A percentile compares a stretch with the other conserved stretches of the same genome.
Conservation (phyloP, 1,140 invertebrate species). For the Drosophila guanche region DNA sequence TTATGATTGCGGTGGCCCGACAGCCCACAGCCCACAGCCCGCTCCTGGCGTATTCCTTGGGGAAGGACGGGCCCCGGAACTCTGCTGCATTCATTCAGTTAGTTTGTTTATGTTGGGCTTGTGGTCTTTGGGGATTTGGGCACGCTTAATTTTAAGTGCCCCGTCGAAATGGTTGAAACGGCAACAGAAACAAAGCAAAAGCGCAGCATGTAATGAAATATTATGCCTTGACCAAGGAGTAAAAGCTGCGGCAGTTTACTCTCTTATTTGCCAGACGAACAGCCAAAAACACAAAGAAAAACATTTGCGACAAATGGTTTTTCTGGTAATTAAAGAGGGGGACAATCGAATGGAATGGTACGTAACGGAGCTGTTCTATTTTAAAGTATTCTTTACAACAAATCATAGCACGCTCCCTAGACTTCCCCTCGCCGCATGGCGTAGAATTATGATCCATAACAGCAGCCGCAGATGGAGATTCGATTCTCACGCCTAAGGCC, state of each 20-base stretch:
- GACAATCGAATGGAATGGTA: neutral
- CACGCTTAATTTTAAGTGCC: conserved; percentile 83
- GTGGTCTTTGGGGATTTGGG: conserved; percentile 81
- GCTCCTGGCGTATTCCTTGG: conserved; percentile 45
- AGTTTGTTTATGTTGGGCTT: conserved; percentile 82
- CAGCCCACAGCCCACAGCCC: neutral
- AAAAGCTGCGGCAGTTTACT: conserved; percentile 1
- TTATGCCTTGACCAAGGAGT: conserved; percentile 64
- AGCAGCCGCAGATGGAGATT: conserved; percentile 28
- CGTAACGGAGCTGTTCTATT: conserved; percentile 40
- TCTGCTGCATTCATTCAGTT: conserved; percentile 74
- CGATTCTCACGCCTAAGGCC: conserved; percentile 54
- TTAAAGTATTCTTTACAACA: conserved; percentile 35
- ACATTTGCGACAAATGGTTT: conserved; percentile 74
- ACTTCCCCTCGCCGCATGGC: neutral
- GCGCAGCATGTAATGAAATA: conserved; percentile 71
- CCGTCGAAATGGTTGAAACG: conserved; percentile 63
- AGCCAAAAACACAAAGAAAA: conserved; percentile 64
- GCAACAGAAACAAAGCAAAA: conserved; percentile 29
- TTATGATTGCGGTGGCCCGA: conserved; percentile 73
- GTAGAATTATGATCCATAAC: conserved; percentile 61
- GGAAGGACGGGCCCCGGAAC: conserved; percentile 36
- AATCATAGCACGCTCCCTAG: conserved; percentile 56
- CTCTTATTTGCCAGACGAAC: conserved; percentile 55
- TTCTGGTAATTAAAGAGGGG: conserved; percentile 72